phyloP scores from a whole-genome alignment of 1,140 invertebrate species.

The Drosophila navojoa region DNA sequence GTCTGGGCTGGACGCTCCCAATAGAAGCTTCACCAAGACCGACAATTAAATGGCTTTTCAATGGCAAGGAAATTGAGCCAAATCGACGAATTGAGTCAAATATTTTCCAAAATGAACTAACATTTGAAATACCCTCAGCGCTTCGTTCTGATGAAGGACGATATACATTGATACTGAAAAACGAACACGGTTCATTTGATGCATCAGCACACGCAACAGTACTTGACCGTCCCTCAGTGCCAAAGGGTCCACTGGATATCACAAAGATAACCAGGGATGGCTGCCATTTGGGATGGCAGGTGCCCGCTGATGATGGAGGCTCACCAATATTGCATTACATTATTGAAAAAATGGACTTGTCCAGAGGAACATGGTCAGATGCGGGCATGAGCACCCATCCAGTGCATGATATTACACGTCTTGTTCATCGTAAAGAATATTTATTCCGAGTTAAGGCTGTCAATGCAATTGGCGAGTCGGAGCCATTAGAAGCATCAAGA shows the following conservation, averaged over 20 bases:
- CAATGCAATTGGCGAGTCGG: conserved; percentile 97
- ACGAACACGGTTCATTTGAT: conserved; percentile 92
- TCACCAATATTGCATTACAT: conserved; percentile 98
- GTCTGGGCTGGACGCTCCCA: conserved; percentile 94
- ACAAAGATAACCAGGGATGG: conserved; percentile 95
- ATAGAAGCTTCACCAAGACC: conserved; percentile 93
- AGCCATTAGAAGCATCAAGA: conserved; percentile 92
- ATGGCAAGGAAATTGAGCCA: conserved; percentile 89
- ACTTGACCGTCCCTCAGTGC: conserved; percentile 93
- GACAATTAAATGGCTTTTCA: conserved; percentile 94
- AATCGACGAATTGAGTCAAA: conserved; percentile 89
- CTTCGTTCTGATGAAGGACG: conserved; percentile 92
- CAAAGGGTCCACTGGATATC: conserved; percentile 94
- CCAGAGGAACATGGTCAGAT: conserved; percentile 97
- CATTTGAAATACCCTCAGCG: conserved; percentile 94
- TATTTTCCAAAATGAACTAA: conserved; percentile 90
- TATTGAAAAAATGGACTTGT: conserved; percentile 98
- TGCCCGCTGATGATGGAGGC: conserved; percentile 95
- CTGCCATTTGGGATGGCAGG: conserved; percentile 92
- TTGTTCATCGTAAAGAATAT: conserved; percentile 97
- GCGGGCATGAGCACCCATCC: conserved; percentile 94
- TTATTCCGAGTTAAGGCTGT: conserved; percentile 96
- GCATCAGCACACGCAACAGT: conserved; percentile 94
- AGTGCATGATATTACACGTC: conserved; percentile 91
- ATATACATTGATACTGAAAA: conserved; percentile 93